A percentile compares a stretch with the other conserved stretches of the same genome.
Conservation (phyloP, 2,888 invertebrate genomes). For the Tanytarsus gracilentus region DNA sequence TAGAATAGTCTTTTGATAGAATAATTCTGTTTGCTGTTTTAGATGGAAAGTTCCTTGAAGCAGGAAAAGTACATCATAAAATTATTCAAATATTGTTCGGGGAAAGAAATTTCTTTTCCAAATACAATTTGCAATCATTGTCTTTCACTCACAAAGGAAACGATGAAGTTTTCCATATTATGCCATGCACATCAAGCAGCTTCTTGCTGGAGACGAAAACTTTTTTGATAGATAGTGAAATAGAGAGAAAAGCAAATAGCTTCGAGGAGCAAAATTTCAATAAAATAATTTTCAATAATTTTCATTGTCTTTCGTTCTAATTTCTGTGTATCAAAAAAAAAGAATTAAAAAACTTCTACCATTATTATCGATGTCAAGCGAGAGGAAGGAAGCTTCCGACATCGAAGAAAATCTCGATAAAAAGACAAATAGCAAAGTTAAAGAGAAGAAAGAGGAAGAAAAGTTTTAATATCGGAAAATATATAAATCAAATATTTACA, state of each 20-base stretch:
- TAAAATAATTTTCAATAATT: not conserved
- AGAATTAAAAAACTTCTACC: too few relatives aligned
- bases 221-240: too few relatives aligned
- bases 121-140: conserved; percentile 7
- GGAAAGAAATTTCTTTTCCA: not conserved
- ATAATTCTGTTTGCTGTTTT: not conserved
- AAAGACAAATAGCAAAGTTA: conserved; percentile 25
- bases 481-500: conserved; percentile 26
- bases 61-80: not conserved
- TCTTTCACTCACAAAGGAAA: too few relatives aligned
- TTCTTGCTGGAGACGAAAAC: too few relatives aligned
- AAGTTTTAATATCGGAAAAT: conserved; percentile 27
- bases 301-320: not conserved
- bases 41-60: not conserved
- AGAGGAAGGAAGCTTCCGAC: too few relatives aligned
- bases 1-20: conserved; percentile 6
- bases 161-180: too few relatives aligned
- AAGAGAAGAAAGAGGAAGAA: not conserved
- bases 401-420: too few relatives aligned
- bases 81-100: not conserved
- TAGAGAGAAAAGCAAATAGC: too few relatives aligned
- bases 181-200: too few relatives aligned
- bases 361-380: too few relatives aligned
- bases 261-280: not conserved
- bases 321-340: too few relatives aligned